Conservation (phyloP, 2,797 vertebrate species). For the Nyctibius grandis region DNA sequence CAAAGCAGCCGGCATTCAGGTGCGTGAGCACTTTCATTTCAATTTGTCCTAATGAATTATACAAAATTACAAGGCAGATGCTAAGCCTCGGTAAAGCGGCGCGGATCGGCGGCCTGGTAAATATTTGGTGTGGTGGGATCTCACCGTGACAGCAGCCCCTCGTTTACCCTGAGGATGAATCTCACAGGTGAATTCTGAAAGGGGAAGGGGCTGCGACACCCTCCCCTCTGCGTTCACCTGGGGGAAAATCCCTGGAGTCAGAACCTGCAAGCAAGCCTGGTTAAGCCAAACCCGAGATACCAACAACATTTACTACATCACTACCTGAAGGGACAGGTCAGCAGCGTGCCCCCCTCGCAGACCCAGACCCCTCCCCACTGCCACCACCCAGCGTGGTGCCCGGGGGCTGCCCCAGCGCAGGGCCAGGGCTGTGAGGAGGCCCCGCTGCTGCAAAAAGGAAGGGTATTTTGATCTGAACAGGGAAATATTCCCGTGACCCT, state of each 20-base stretch:
- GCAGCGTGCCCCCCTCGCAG: not conserved
- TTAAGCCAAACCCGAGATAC: not conserved
- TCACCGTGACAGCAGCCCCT: not conserved
- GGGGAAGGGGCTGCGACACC: not conserved
- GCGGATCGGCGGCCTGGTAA: rapidly evolving
- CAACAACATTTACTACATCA: rapidly evolving
- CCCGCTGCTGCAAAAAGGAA: not conserved
- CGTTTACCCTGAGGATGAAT: rapidly evolving
- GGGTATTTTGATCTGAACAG: not conserved
- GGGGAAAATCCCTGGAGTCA: not conserved
- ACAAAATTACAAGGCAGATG: not conserved
- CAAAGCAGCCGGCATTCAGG: not conserved
- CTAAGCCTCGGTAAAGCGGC: rapidly evolving
- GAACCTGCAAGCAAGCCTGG: rapidly evolving
- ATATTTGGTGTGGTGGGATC: rapidly evolving
- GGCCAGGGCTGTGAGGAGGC: not conserved
- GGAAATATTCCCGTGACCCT: not conserved
- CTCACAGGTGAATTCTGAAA: rapidly evolving
- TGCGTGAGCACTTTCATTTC: not conserved
- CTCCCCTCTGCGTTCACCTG: rapidly evolving
- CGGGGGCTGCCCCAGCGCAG: not conserved
- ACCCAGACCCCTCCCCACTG: rapidly evolving
- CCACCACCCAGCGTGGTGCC: rapidly evolving
- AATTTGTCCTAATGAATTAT: not conserved
- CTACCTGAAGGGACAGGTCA: not conserved